Percentiles rank a stretch among this genome's conserved stretches.
These are phyloP conservation scores for Eublepharis macularius DNA, from an alignment of 2,113 vertebrate genomes.

Conservation along the genomic window DNA sequence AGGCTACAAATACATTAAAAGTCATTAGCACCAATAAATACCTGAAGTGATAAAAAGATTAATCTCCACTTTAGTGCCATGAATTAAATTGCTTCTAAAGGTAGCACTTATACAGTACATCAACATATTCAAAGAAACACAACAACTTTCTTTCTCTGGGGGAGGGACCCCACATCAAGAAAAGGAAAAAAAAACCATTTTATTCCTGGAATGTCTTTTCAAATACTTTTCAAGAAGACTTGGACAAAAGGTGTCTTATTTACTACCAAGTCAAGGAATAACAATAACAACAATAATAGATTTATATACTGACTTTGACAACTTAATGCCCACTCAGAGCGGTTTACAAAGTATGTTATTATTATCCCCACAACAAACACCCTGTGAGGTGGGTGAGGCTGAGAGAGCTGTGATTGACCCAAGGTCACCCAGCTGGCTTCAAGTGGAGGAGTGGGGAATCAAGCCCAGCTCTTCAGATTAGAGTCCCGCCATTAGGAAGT, in stretches of 20 bases:
- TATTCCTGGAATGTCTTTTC: background rate
- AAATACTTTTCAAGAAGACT: background rate
- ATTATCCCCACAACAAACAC: no score
- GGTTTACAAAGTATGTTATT: no score
- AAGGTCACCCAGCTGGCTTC: no score
- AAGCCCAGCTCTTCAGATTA: no score
- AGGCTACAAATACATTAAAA: background rate
- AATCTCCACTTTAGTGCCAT: background rate
- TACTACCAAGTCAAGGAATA: background rate
- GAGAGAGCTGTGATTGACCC: no score
- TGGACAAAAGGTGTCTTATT: background rate
- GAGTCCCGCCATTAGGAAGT: no score
- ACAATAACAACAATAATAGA: no score
- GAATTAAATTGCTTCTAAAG: conserved; percentile 2
- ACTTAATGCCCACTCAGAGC: no score
- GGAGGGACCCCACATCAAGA: background rate
- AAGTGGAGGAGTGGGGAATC: no score
- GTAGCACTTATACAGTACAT: background rate
- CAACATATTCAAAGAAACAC: background rate
- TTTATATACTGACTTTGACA: no score
- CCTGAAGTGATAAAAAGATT: background rate
- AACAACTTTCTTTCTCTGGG: background rate
- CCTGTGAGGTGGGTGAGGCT: no score
- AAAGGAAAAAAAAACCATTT: background rate
- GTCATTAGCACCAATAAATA: background rate